Evolutionary conservation across 2,797 vertebrate genomes (phyloP).

Genomic region (Phylloscopus collybita): DNA sequence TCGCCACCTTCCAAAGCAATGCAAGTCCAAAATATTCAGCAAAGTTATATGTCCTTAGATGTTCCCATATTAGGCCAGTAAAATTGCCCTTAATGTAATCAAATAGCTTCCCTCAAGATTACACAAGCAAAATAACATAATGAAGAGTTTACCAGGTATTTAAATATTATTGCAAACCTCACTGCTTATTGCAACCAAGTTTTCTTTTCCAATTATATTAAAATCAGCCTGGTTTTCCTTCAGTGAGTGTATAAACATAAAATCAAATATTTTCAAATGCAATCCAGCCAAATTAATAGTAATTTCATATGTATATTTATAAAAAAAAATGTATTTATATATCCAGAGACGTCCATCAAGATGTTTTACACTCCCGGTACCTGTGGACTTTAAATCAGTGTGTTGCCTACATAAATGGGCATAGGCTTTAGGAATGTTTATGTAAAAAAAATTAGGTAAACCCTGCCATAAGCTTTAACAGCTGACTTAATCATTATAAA

Average conservation of each 20-base stretch:
- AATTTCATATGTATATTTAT: neutral
- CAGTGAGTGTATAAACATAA: neutral
- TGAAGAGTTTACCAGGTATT: neutral
- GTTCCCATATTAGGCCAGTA: neutral
- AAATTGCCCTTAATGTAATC: neutral
- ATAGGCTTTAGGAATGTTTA: constrained; percentile 49
- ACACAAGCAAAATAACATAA: neutral
- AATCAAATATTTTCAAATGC: neutral
- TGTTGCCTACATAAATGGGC: constrained; percentile 8
- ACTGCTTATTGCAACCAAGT: neutral
- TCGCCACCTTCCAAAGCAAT: neutral
- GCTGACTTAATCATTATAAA: constrained; percentile 44
- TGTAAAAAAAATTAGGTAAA: constrained; percentile 64
- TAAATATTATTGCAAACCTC: neutral
- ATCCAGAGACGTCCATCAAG: neutral
- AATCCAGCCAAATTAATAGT: neutral
- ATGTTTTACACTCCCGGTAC: neutral
- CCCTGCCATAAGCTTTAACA: constrained; percentile 44
- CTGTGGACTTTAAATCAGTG: constrained; percentile 20
- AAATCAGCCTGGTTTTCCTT: neutral
- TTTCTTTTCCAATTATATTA: constrained; percentile 1
- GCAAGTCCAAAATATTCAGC: neutral
- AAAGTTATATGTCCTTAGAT: neutral
- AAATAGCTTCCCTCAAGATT: neutral
- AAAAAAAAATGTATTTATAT: neutral